Base-by-base conservation (phyloP, 2,888 invertebrate species). In the Pachymerium ferrugineum region DNA sequence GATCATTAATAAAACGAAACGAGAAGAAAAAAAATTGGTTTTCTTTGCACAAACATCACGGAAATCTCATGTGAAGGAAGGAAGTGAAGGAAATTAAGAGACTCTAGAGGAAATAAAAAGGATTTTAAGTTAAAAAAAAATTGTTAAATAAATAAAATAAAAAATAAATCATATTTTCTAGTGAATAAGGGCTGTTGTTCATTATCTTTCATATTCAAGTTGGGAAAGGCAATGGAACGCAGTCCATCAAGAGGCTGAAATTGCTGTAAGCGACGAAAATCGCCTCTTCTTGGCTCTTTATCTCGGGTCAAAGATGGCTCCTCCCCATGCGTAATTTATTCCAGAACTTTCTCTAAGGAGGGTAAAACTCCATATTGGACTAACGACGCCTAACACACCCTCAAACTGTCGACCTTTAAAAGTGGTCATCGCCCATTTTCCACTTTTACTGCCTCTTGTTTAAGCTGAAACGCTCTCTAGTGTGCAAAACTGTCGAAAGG, bases 401-500 rank as follows among this genome's bases (percentile, higher is more conserved):
- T n/a, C n/a, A n/a, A n/a, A 54, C 14, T 54, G 54, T 25, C 54
- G 54, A 54, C 54, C 54, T 54, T 6, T 54, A 54, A 54, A 54
- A 54, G 54, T 54, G 54, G 54, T 25, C 25, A 54, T 54, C 54
- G 28, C 54, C 54, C 25, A 54, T 54, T 54, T 25, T 54, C 25
- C 54, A 54, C 54, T 54, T 54, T 54, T 54, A 54, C 54, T 54
- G 54, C 54, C n/a, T 54, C 54, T 54, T 54, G 54, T 54, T 54
- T 54, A 38, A 54, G 25, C 22, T 54, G 54, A 54, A 54, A 54
- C 28, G 54, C 14, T 22, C n/a, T n/a, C n/a, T n/a, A 12, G 54
- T 3, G 10, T 12, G 54, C 54, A 22, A 54, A 54, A 12, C 28
- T 54, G 22, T n/a, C n/a, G n/a, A n/a, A n/a, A 54, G 28, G 54